Evolutionary conservation across 2,888 invertebrate genomes (phyloP).

Genomic region (Tortrix viridana): DNA sequence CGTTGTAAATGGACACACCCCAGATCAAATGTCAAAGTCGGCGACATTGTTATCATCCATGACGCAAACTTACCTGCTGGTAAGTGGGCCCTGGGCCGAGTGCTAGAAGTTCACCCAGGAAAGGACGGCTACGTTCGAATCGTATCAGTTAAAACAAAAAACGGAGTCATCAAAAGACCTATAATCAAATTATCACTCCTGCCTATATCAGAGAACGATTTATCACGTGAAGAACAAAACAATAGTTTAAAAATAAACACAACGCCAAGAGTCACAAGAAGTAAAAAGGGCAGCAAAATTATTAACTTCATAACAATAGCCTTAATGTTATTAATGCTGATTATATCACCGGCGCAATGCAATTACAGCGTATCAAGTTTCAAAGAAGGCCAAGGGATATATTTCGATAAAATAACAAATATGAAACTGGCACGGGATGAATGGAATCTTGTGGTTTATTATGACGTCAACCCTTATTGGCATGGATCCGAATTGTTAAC

Average conservation of each 20-base stretch:
- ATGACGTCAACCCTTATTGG: slow-evolving; percentile 38
- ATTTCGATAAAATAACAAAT: slow-evolving; percentile 39
- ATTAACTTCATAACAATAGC: slow-evolving; percentile 8
- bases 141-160: too few relatives aligned
- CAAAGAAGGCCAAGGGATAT: slow-evolving; percentile 42
- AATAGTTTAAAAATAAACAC: not conserved
- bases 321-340: slow-evolving; percentile 4
- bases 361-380: slow-evolving; percentile 39
- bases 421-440: slow-evolving; percentile 38
- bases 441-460: slow-evolving; percentile 40
- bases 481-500: slow-evolving; percentile 19
- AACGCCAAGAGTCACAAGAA: not conserved
- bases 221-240: not conserved
- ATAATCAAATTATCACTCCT: slow-evolving; percentile 10
- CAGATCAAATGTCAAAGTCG: not conserved
- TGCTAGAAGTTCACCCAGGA: slow-evolving; percentile 7
- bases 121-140: too few relatives aligned
- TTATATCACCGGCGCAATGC: slow-evolving; percentile 11
- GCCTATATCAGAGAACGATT: slow-evolving; percentile 5
- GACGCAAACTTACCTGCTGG: slow-evolving; percentile 14
- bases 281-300: not conserved
- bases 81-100: slow-evolving; percentile 11
- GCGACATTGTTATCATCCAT: slow-evolving; percentile 6
- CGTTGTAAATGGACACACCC: slow-evolving; percentile 10
- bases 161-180: too few relatives aligned